These are phyloP conservation scores for Drosophila algonquin DNA, from an alignment of 2,888 invertebrate species.

Conservation along the genomic window DNA sequence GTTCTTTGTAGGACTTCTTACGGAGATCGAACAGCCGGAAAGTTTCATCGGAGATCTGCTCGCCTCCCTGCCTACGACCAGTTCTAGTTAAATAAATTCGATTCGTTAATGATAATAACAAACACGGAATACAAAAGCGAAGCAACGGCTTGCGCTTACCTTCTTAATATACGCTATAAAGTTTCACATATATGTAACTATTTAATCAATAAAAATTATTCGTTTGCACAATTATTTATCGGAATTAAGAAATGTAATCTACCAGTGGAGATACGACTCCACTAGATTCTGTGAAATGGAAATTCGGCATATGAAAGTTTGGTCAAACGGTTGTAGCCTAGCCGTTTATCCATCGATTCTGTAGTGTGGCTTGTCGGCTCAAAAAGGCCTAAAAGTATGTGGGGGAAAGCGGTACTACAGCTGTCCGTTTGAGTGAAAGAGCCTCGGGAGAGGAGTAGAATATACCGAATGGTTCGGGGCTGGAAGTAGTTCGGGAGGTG, in stretches of 20 bases:
- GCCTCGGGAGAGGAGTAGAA: too few relatives aligned
- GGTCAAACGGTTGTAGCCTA: too few relatives aligned
- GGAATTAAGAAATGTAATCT: constrained; percentile 21
- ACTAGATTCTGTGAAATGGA: too few relatives aligned
- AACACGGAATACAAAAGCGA: neutral
- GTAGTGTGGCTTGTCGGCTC: too few relatives aligned
- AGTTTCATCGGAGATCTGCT: constrained; percentile 81
- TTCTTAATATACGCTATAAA: constrained; percentile 33
- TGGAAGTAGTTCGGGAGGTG: too few relatives aligned
- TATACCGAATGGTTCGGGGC: too few relatives aligned
- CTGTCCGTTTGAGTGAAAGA: too few relatives aligned
- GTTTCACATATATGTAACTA: constrained; percentile 63
- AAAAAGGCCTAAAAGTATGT: too few relatives aligned
- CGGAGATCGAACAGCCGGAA: constrained; percentile 82
- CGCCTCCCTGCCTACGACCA: constrained; percentile 68
- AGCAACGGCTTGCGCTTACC: constrained; percentile 28
- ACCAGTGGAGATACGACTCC: too few relatives aligned
- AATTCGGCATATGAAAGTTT: too few relatives aligned
- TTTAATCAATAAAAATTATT: constrained; percentile 78
- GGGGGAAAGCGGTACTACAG: too few relatives aligned
- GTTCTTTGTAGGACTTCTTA: constrained; percentile 76
- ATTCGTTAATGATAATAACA: constrained; percentile 20
- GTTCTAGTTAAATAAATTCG: constrained; percentile 64
- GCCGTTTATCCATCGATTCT: too few relatives aligned
- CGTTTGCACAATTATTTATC: constrained; percentile 69